Evolutionary conservation across 1,140 invertebrate species (phyloP).

Genomic region (Streblospio benedicti): DNA sequence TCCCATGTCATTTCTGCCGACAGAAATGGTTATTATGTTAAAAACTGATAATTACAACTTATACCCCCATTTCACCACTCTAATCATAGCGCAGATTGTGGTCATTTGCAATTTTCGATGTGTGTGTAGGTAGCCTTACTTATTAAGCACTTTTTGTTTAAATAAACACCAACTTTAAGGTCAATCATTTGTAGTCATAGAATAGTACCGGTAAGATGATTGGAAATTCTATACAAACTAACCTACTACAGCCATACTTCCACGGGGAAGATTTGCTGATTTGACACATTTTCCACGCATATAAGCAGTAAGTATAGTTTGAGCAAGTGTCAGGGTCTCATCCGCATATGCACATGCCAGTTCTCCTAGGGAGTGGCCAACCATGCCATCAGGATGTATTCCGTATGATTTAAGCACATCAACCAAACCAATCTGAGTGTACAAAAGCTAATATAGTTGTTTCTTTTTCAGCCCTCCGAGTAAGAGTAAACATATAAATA

Average conservation of each 20-base stretch:
- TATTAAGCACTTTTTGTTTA: too few species aligned
- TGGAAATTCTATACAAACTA: conserved; percentile 17
- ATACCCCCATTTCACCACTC: too few species aligned
- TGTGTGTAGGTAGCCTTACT: too few species aligned
- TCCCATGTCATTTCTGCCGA: conserved; percentile 82
- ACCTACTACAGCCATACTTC: conserved; percentile 76
- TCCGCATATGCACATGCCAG: conserved; percentile 92
- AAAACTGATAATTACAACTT: too few species aligned
- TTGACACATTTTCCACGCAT: conserved; percentile 78
- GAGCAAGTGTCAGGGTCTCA: conserved; percentile 80
- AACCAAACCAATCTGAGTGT: conserved; percentile 69
- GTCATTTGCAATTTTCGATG: too few species aligned
- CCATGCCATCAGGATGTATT: conserved; percentile 79
- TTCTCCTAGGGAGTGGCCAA: conserved; percentile 75
- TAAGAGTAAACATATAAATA: too few species aligned
- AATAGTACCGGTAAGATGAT: background rate
- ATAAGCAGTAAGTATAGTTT: conserved; percentile 83
- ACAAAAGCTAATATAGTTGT: too few species aligned
- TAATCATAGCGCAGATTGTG: too few species aligned
- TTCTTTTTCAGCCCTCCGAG: too few species aligned
- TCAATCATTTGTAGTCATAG: too few species aligned
- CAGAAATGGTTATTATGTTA: too few species aligned
- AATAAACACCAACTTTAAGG: too few species aligned
- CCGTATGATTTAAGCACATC: conserved; percentile 68
- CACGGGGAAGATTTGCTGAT: conserved; percentile 63